These are phyloP conservation scores for Sternotherus odoratus DNA, from an alignment of 2,797 vertebrate species.

Conservation along the genomic window DNA sequence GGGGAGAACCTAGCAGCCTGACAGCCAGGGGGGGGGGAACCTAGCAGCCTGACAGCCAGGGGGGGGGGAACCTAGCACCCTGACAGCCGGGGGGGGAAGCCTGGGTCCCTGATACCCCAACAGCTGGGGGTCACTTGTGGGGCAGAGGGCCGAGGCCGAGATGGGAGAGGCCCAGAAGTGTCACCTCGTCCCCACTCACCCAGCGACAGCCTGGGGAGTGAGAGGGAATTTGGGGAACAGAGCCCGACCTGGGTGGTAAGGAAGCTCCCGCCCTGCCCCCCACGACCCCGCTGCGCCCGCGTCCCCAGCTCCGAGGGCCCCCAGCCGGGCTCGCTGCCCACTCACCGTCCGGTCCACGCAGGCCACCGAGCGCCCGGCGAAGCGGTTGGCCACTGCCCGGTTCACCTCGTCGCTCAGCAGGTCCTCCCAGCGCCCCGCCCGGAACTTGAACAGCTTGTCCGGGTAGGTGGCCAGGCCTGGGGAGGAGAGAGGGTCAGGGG, in stretches of 20 bases:
- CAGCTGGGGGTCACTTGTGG: too few relatives aligned
- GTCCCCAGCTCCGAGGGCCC: not conserved
- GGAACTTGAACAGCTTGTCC: conserved; percentile 98
- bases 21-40: too few relatives aligned
- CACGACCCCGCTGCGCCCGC: not conserved
- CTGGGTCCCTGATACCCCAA: too few relatives aligned
- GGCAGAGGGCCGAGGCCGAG: not conserved
- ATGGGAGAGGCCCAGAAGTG: too few relatives aligned
- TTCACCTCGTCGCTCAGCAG: conserved; percentile 95
- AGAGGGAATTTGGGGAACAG: not conserved
- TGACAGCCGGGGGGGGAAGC: not conserved
- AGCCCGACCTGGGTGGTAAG: not conserved
- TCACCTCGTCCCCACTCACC: too few relatives aligned
- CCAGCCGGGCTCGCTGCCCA: conserved; percentile 6
- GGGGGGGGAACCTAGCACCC: too few relatives aligned
- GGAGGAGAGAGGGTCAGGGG: not conserved
- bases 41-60: not conserved
- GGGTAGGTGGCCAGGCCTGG: conserved; percentile 94
- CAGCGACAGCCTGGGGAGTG: not conserved
- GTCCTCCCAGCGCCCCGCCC: conserved; percentile 95
- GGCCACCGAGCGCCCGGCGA: conserved; percentile 96
- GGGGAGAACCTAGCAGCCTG: too few relatives aligned
- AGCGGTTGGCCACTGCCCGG: conserved; percentile 91
- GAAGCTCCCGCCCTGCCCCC: too few relatives aligned
- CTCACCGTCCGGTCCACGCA: conserved; percentile 97